Percentiles rank a stretch among this genome's conserved stretches.
phyloP scores from a whole-genome alignment of 1,140 invertebrate genomes.

The Chelonus insularis region DNA sequence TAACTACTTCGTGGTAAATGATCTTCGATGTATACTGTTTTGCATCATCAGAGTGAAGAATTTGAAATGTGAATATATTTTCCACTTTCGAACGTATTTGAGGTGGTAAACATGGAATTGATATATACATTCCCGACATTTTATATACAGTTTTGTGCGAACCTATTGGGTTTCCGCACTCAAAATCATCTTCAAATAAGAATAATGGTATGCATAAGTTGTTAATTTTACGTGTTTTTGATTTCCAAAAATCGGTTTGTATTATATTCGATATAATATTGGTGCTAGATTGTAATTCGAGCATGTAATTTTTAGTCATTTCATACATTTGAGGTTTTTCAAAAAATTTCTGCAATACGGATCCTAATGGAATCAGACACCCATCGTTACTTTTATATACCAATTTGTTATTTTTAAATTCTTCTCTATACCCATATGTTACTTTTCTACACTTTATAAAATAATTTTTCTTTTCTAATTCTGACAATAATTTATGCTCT shows the following conservation, averaged over 20 bases:
- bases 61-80: constrained; percentile 29
- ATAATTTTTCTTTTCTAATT: not conserved
- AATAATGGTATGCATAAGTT: constrained; percentile 27
- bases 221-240: not conserved
- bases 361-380: not conserved
- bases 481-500: not conserved
- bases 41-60: constrained; percentile 29
- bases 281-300: no score
- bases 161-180: constrained; percentile 30
- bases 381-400: not conserved
- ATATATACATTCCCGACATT: constrained; percentile 30
- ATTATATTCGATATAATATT: constrained; percentile 19
- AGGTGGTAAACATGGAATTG: constrained; percentile 31
- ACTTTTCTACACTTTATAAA: not conserved
- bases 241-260: constrained; percentile 27
- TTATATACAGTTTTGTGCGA: constrained; percentile 30
- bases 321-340: no score
- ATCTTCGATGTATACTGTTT: constrained; percentile 20
- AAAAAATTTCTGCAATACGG: not conserved
- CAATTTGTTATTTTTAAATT: not conserved
- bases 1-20: constrained; percentile 21
- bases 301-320: no score
- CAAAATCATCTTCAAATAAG: constrained; percentile 33
- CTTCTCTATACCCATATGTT: not conserved
- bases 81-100: constrained; percentile 26